phyloP scores from a whole-genome alignment of 2,797 vertebrate species.

The Euthynnus affinis region DNA sequence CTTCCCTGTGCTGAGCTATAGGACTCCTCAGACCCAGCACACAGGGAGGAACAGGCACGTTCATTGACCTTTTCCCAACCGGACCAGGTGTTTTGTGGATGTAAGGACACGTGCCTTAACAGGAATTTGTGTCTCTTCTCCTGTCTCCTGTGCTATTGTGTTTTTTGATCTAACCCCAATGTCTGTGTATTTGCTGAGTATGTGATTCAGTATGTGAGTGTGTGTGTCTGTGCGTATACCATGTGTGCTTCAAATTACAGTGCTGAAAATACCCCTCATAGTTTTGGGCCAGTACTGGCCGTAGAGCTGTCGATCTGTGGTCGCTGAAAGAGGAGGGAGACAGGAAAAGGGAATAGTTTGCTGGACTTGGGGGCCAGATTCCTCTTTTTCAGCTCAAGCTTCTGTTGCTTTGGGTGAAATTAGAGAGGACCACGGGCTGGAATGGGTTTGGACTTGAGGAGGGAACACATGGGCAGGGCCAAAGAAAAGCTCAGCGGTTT shows the following conservation, averaged over 20 bases:
- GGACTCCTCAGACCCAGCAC: slow-evolving; percentile 25
- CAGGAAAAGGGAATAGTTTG: slow-evolving; percentile 87
- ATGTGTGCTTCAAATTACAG: slow-evolving; percentile 88
- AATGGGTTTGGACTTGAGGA: slow-evolving; percentile 75
- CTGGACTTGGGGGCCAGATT: slow-evolving; percentile 83
- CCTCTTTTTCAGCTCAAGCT: slow-evolving; percentile 80
- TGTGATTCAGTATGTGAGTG: slow-evolving; percentile 53
- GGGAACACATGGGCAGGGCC: slow-evolving; percentile 65
- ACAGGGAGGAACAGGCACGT: slow-evolving; percentile 19
- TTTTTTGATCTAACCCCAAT: slow-evolving; percentile 57
- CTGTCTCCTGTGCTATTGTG: slow-evolving; percentile 32
- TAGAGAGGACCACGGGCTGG: slow-evolving; percentile 83
- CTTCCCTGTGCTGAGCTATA: slow-evolving; percentile 42
- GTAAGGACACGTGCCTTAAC: slow-evolving; percentile 53
- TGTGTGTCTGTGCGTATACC: slow-evolving; percentile 57
- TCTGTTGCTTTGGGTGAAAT: slow-evolving; percentile 88
- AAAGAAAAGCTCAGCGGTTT: slow-evolving; percentile 54
- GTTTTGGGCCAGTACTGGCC: slow-evolving; percentile 84
- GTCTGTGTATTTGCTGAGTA: slow-evolving; percentile 67
- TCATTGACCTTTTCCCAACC: slow-evolving; percentile 42
- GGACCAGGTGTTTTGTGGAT: slow-evolving; percentile 45
- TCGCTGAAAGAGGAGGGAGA: slow-evolving; percentile 80
- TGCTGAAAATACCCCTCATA: slow-evolving; percentile 90
- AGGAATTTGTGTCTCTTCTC: slow-evolving; percentile 40
- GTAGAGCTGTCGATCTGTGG: slow-evolving; percentile 84